Percentiles rank a stretch among this genome's conserved stretches.
phyloP scores from a whole-genome alignment of 2,888 invertebrate genomes.

The Spatulosminthurus flaviceps region DNA sequence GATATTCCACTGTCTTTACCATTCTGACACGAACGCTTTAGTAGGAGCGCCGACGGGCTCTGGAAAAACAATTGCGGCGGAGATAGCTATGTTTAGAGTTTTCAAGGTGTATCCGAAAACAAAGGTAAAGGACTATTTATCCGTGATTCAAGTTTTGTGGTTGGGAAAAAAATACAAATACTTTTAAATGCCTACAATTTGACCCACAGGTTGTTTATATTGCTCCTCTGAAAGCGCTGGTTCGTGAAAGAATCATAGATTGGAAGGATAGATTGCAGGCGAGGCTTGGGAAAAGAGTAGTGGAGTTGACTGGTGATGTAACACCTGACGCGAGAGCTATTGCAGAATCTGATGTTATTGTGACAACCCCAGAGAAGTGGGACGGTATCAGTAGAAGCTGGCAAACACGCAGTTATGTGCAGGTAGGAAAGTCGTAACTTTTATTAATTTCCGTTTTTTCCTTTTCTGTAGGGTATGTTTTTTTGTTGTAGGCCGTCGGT shows the following conservation, averaged over 20 bases:
- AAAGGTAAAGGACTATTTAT: too few species aligned
- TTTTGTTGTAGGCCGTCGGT: conserved; percentile 73
- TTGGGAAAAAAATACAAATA: too few species aligned
- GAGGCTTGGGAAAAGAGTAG: conserved; percentile 81
- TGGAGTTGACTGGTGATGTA: conserved; percentile 95
- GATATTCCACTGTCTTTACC: conserved; percentile 94
- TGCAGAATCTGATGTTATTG: conserved; percentile 86
- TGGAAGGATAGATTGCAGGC: conserved; percentile 86
- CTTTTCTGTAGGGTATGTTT: too few species aligned
- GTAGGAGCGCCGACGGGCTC: conserved; percentile 91
- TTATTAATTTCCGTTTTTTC: background rate
- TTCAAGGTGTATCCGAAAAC: conserved; percentile 81
- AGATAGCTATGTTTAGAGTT: conserved; percentile 94
- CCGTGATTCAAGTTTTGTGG: too few species aligned
- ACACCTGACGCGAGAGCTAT: conserved; percentile 88
- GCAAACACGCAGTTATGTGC: conserved; percentile 96
- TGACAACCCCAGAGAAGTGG: conserved; percentile 99
- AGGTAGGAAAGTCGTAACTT: conserved; percentile 65
- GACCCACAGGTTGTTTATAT: conserved; percentile 87
- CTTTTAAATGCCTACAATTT: too few species aligned
- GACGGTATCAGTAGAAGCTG: conserved; percentile 98
- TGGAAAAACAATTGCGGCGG: conserved; percentile 98
- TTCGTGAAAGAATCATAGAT: conserved; percentile 94
- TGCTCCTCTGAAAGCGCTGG: conserved; percentile 96
- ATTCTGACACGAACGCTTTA: conserved; percentile 91